These are phyloP conservation scores for Seriola aureovittata DNA, from an alignment of 2,113 vertebrate species.

Conservation along the genomic window DNA sequence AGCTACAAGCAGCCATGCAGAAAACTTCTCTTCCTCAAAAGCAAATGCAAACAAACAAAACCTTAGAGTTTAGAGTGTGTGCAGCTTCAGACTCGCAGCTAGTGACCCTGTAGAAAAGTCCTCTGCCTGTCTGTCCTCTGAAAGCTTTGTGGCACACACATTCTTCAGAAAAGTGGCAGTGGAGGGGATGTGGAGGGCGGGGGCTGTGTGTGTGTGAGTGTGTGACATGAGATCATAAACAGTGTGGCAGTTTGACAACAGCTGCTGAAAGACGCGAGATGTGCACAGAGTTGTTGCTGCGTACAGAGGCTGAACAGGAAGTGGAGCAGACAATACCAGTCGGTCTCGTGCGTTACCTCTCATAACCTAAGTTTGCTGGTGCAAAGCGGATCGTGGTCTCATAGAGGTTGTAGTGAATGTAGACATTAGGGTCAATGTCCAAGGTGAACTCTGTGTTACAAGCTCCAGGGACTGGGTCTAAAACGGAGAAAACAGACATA, in stretches of 20 bases:
- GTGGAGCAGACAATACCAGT: not conserved
- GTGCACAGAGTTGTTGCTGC: not conserved
- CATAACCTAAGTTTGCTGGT: slow-evolving; percentile 91
- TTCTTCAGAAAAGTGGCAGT: not conserved
- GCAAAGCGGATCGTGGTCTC: slow-evolving; percentile 91
- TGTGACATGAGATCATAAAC: not conserved
- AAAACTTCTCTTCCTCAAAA: not conserved
- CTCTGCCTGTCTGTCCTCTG: not conserved
- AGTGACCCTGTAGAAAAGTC: not conserved
- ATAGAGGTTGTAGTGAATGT: slow-evolving; percentile 90
- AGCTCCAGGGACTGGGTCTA: slow-evolving; percentile 95
- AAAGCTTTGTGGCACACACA: not conserved
- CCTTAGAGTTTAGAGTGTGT: not conserved
- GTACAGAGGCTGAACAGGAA: slow-evolving; percentile 40
- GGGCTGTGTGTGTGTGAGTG: not conserved
- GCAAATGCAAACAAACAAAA: not conserved
- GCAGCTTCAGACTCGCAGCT: too few species aligned
- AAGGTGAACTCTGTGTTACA: slow-evolving; percentile 92
- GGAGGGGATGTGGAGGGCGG: not conserved
- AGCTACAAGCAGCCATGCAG: not conserved
- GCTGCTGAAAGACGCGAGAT: not conserved
- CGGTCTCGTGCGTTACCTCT: slow-evolving; percentile 81
- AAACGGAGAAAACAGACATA: slow-evolving; percentile 7
- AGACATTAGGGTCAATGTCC: slow-evolving; percentile 92
- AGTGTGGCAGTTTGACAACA: not conserved